Evolutionary conservation across 2,888 invertebrate genomes (phyloP), one percentile per base, ranked within the genome.

Genomic region (Drosophila demipolita): DNA sequence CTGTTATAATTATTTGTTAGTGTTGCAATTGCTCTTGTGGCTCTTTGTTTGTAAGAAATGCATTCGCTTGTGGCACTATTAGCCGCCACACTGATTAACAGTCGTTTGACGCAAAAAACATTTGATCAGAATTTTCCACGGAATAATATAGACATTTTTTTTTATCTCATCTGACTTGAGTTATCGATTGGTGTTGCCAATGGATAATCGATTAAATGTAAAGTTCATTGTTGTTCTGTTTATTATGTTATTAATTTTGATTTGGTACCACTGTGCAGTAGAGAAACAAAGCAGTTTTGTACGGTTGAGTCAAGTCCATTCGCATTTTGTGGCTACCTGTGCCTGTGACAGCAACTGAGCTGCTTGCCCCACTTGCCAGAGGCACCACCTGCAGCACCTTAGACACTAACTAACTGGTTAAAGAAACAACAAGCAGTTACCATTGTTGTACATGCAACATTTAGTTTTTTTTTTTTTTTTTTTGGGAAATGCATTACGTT

Each of bases 381-480:
- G 6, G 32, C 32, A 17, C 26, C 55, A 50, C 36, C 42, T 20
- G 50, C 32, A 45, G 40, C 76, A 53, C 49, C 70, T 2, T 63
- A 53, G 52, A 48, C 72, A 71, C 73, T 80, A 77, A 84, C 89
- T 89, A 87, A 82, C 89, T 85, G 85, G 83, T 85, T 82, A 84
- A 85, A 80, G 83, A 45, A 45, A 20, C 20, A 45, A 76, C 80
- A 73, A 74, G 74, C 82, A 58, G 80, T 69, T 69, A 71, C 75
- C 73, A 74, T 76, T 79, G 73, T 82, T 52, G 67, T 45, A 73
- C 65, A 84, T 84, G 84, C 85, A 84, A 87, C 84, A 23, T 35
- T 89, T 87, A 71, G 23, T 35, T 89, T 87, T 65, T 73, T 74
- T 26, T 26, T 26, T 26, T 26, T 26, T 29, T 29, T 29, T 29